These are phyloP conservation scores for Apis mellifera DNA, from an alignment of 1,140 invertebrate genomes.

Conservation along the genomic window DNA sequence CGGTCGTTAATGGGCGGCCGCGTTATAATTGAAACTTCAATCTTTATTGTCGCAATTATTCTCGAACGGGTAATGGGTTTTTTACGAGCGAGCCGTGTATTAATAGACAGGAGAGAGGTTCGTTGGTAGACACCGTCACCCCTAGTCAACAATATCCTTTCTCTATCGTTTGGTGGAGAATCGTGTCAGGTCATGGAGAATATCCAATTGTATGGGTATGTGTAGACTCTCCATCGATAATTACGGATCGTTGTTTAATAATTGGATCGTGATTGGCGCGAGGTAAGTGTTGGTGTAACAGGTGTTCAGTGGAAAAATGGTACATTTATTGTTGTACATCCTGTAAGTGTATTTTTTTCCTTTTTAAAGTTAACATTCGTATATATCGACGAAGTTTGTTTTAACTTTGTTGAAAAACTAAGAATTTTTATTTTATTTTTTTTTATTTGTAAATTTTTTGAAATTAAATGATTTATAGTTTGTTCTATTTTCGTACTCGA, in stretches of 20 bases:
- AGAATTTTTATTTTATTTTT: too few relatives aligned
- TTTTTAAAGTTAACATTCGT: too few relatives aligned
- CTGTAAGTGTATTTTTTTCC: too few relatives aligned
- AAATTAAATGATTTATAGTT: too few relatives aligned
- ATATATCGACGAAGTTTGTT: too few relatives aligned
- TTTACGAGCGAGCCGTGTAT: constrained; percentile 42
- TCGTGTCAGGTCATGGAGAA: constrained; percentile 48
- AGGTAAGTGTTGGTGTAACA: too few relatives aligned
- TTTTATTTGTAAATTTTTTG: too few relatives aligned
- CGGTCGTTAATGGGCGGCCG: constrained; percentile 28
- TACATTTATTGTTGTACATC: too few relatives aligned
- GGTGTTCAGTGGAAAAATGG: too few relatives aligned
- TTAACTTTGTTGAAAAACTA: too few relatives aligned
- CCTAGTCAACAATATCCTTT: constrained; percentile 45
- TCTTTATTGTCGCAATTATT: constrained; percentile 52
- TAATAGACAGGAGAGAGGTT: constrained; percentile 23
- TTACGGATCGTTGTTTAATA: background rate
- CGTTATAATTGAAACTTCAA: constrained; percentile 49
- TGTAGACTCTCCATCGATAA: background rate
- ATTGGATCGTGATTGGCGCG: background rate
- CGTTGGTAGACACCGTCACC: background rate
- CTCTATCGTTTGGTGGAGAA: constrained; percentile 29
- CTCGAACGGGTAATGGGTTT: constrained; percentile 16
- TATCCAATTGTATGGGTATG: background rate
- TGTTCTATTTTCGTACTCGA: too few relatives aligned